These are phyloP conservation scores for Chiridota heheva DNA, from an alignment of 35 echinoderm and acorn worm species.

Conservation along the genomic window DNA sequence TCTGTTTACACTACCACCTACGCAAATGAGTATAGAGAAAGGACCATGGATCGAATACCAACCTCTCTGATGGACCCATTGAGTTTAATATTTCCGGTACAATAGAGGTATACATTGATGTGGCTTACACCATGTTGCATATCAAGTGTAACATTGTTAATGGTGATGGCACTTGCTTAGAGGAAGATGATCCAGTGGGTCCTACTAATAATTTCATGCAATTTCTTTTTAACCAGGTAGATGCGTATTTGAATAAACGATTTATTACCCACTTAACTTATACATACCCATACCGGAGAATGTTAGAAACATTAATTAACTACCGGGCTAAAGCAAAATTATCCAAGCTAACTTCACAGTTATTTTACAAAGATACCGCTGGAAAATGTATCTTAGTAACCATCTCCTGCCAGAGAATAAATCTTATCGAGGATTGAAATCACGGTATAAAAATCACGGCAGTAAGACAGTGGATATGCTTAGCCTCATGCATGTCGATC, in stretches of 20 bases:
- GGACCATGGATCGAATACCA: slow-evolving; percentile 41
- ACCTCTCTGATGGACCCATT: slow-evolving; percentile 44
- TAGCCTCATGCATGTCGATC: neutral
- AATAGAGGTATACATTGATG: slow-evolving; percentile 48
- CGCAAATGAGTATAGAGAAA: slow-evolving; percentile 60
- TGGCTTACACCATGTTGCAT: slow-evolving; percentile 34
- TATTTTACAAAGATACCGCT: slow-evolving; percentile 71
- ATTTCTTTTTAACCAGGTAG: slow-evolving; percentile 59
- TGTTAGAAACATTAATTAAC: slow-evolving; percentile 55
- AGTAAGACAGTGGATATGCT: slow-evolving; percentile 38
- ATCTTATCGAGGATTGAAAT: slow-evolving; percentile 25
- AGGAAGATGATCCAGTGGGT: slow-evolving; percentile 32
- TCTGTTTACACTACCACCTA: slow-evolving; percentile 52
- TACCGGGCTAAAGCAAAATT: slow-evolving; percentile 37
- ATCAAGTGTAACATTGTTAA: slow-evolving; percentile 48
- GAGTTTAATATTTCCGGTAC: slow-evolving; percentile 48
- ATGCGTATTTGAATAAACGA: slow-evolving; percentile 45
- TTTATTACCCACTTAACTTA: slow-evolving; percentile 11
- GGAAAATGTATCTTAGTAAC: slow-evolving; percentile 19
- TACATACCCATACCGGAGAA: slow-evolving; percentile 56
- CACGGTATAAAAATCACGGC: neutral
- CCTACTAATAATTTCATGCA: slow-evolving; percentile 59
- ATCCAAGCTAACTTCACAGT: slow-evolving; percentile 38
- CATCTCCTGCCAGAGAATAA: neutral
- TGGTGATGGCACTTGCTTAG: slow-evolving; percentile 33